A percentile compares a stretch with the other conserved stretches of the same genome.
These are phyloP conservation scores for Agraylea sexmaculata DNA, from an alignment of 1,140 invertebrate species.

Conservation along the genomic window DNA sequence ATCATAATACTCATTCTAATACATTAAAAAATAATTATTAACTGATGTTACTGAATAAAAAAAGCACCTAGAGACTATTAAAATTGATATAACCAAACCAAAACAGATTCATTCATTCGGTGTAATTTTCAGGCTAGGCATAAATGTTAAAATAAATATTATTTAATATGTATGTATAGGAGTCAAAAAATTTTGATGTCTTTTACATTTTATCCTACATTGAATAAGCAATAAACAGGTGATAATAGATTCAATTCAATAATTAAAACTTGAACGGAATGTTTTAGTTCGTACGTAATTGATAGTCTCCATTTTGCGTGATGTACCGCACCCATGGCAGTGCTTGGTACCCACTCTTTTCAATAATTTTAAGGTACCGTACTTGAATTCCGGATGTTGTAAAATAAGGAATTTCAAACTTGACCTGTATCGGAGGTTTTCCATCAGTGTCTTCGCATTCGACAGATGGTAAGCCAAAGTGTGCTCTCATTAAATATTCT, in stretches of 20 bases:
- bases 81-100: no score
- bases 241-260: neutral
- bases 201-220: no score
- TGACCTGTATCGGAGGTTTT: slow-evolving; percentile 96
- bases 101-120: no score
- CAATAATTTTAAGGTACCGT: slow-evolving; percentile 97
- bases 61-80: no score
- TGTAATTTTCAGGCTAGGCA: neutral
- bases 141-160: neutral
- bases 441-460: slow-evolving; percentile 91
- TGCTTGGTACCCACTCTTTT: slow-evolving; percentile 98
- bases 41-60: no score
- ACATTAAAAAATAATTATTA: no score
- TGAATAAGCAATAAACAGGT: neutral
- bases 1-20: no score
- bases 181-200: no score
- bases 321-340: slow-evolving; percentile 99
- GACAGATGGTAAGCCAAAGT: slow-evolving; percentile 97
- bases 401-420: slow-evolving; percentile 99
- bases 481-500: slow-evolving; percentile 97
- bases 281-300: slow-evolving; percentile 81
- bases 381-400: slow-evolving; percentile 99
- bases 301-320: slow-evolving; percentile 99
- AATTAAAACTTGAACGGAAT: neutral
- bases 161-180: neutral